phyloP scores from a whole-genome alignment of 2,888 invertebrate genomes.

The Morpho helenor region DNA sequence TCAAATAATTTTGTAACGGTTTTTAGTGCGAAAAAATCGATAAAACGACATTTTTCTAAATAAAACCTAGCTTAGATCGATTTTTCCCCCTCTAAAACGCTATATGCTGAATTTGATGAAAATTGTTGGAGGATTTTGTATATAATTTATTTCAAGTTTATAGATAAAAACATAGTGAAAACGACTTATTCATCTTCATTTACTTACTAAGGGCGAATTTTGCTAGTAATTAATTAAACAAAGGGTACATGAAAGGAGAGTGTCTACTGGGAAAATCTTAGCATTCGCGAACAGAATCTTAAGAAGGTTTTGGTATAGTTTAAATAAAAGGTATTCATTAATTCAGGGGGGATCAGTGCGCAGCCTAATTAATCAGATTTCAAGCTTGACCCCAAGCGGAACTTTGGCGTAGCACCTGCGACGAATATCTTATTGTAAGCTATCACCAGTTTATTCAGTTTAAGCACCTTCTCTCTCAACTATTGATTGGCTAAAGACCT shows the following conservation, averaged over 20 bases:
- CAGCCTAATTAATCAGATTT: conserved; percentile 61
- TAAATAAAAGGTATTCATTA: conserved; percentile 43
- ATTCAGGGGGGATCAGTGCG: conserved; percentile 54
- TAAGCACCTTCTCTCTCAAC: neutral
- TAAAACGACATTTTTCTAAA: too few species aligned
- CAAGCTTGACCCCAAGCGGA: conserved; percentile 22
- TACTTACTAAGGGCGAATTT: conserved; percentile 20
- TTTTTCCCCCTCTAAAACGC: too few species aligned
- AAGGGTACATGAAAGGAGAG: conserved; percentile 42
- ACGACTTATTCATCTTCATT: neutral
- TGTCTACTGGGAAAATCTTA: conserved; percentile 40
- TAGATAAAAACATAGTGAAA: too few species aligned
- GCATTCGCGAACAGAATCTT: conserved; percentile 42
- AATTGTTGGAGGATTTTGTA: too few species aligned
- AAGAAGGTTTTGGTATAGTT: conserved; percentile 51
- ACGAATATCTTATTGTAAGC: conserved; percentile 9
- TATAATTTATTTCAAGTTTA: too few species aligned
- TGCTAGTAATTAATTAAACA: conserved; percentile 49
- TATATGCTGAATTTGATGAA: too few species aligned
- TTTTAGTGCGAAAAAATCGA: too few species aligned
- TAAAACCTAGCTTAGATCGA: too few species aligned
- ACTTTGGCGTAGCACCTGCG: conserved; percentile 14
- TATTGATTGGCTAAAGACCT: neutral
- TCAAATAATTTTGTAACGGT: too few species aligned
- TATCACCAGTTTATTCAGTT: neutral